Evolutionary conservation across 1,140 invertebrate species (phyloP).

Genomic region (Drosophila albomicans): DNA sequence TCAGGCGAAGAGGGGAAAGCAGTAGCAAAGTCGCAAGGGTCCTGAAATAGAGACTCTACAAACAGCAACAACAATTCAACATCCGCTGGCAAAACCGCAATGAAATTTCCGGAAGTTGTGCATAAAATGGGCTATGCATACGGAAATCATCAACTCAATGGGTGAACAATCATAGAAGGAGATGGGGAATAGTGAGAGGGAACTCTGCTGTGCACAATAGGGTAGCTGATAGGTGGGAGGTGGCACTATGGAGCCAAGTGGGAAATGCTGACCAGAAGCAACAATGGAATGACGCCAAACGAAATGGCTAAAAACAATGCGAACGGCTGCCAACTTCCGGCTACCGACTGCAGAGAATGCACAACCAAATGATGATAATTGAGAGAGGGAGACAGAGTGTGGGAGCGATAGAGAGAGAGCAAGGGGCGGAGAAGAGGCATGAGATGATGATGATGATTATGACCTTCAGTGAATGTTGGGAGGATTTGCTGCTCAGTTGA

Average conservation of each 20-base stretch:
- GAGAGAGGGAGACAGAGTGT: constrained; percentile 9
- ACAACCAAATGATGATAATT: constrained; percentile 29
- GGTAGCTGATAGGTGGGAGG: constrained; percentile 5
- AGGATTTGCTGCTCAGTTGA: constrained; percentile 51
- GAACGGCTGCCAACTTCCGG: constrained; percentile 78
- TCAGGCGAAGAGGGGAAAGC: neutral
- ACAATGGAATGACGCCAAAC: constrained; percentile 76
- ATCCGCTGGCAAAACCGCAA: constrained; percentile 81
- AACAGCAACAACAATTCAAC: constrained; percentile 45
- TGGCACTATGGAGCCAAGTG: constrained; percentile 1
- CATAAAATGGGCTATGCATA: constrained; percentile 84
- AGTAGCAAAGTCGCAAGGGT: constrained; percentile 1
- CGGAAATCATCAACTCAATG: constrained; percentile 84
- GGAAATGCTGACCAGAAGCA: constrained; percentile 45
- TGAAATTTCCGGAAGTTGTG: constrained; percentile 84
- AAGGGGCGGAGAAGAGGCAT: constrained; percentile 3
- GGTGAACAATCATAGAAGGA: constrained; percentile 68
- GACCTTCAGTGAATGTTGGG: constrained; percentile 34
- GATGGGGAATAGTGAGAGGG: neutral
- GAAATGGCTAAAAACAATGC: constrained; percentile 79
- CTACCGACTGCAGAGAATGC: constrained; percentile 23
- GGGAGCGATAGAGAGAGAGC: neutral
- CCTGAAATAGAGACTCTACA: constrained; percentile 30
- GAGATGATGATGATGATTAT: constrained; percentile 37
- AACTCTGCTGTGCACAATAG: neutral